These are phyloP conservation scores for Synanceia verrucosa DNA, from an alignment of 2,797 vertebrate genomes.

Conservation along the genomic window DNA sequence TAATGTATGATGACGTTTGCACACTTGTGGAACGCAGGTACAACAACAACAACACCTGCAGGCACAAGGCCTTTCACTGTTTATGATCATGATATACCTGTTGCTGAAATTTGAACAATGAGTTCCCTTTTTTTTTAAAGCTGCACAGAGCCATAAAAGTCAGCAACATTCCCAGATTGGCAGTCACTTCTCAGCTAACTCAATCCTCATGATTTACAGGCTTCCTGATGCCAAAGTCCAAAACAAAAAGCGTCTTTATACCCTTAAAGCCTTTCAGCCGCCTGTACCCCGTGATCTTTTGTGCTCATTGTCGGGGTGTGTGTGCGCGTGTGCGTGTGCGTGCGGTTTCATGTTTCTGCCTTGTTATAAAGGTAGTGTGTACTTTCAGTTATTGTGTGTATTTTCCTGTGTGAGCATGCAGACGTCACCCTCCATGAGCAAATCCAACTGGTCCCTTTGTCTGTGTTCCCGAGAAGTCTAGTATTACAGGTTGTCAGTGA, in stretches of 20 bases:
- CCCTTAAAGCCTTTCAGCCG: slow-evolving; percentile 29
- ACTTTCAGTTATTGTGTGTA: slow-evolving; percentile 13
- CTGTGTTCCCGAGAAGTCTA: slow-evolving; percentile 47
- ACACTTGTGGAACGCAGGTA: not conserved
- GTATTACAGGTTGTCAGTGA: slow-evolving; percentile 57
- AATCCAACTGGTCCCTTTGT: slow-evolving; percentile 57
- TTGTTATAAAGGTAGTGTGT: slow-evolving; percentile 36
- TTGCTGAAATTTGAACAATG: slow-evolving; percentile 1
- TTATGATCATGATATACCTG: not conserved
- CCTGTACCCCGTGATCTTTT: slow-evolving; percentile 45
- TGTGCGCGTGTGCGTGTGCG: slow-evolving; percentile 20
- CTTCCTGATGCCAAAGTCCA: slow-evolving; percentile 47
- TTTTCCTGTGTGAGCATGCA: not conserved
- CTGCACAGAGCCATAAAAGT: accelerated
- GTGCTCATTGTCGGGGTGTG: slow-evolving; percentile 52
- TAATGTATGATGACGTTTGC: slow-evolving; percentile 7
- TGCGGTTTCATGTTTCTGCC: slow-evolving; percentile 66
- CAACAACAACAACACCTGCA: not conserved
- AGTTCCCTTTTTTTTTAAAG: not conserved
- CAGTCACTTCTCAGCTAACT: slow-evolving; percentile 5
- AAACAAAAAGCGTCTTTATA: slow-evolving; percentile 52
- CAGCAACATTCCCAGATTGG: slow-evolving; percentile 26
- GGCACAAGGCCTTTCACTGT: slow-evolving; percentile 3
- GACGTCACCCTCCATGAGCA: slow-evolving; percentile 29
- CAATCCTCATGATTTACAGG: slow-evolving; percentile 26